Evolutionary conservation across 2,888 invertebrate species (phyloP), one percentile per base, ranked within the genome.

Genomic region (Trilocha varians): DNA sequence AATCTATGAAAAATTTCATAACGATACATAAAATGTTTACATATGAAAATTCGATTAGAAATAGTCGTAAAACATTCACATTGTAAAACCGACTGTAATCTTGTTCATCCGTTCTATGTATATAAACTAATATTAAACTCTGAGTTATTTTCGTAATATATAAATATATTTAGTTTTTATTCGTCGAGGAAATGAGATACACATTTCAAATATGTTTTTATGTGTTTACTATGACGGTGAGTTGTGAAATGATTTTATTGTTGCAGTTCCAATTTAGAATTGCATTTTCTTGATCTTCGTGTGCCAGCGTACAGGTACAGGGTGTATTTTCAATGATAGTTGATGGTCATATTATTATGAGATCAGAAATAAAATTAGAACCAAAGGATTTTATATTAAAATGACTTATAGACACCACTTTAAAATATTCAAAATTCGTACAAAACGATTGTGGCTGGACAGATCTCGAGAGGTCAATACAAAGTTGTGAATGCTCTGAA

Each of bases 111-210:
- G 25, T 25, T 25, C 13, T 25, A 13, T 34, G 5, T 34, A 17
- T 34, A 25, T 32, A 14, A 36, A 33, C 25, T 25, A 5, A 25
- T 39, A 34, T 17, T 5, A 13, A 14, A 15, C n/a, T 13, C 9
- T 17, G 8, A 16, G 14, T 13, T 32, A 42, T 16, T 40, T 37
- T 15, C 34, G 13, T 34, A 17, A 9, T 13, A 14, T 2, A 15
- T 40, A 49, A 44, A 46, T 42, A 8, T 15, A 34, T 13, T 40
- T 25, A 6, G 25, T 25, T 25, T 25, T 25, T 25, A 25, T 25
- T 25, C 25, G 11, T 11, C 6, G 25, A 9, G 8, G 25, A 25
- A 25, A 25, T 25, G 36, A 36, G 16, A 38, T 32, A 37, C 15
- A 13, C n/a, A 15, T 35, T 40, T 34, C 9, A 13, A 6, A 33